Base-by-base conservation (phyloP, 2,797 vertebrate genomes). In the Sebastes umbrosus region DNA sequence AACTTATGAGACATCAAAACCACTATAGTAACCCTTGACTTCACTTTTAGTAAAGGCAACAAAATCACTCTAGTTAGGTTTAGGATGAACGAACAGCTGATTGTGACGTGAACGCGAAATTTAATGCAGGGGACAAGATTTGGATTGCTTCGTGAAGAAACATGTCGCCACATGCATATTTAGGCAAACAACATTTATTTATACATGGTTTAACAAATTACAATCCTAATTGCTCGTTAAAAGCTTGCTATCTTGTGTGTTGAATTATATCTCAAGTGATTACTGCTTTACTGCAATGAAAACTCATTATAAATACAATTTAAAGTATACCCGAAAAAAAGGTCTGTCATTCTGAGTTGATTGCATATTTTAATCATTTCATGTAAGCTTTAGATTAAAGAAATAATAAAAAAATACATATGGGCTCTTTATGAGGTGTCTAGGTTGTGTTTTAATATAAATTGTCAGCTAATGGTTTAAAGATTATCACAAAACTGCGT, bases 281-380 rank as follows among this genome's bases (percentile, higher is more conserved):
- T 80, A 55, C 13, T 18, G 29, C 57, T 59, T 77, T 34, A 52
- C 8, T 25, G 7, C 39, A 43, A 32, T 36, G 22, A 65, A 50
- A 69, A 60, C 34, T 58, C 50, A 32, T 50, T 50, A 50, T 50
- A 50, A 20, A 50, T 50, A 50, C 46, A 50, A 50, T 50, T 50
- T 20, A 50, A 20, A 20, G 8, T 18, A 25, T 22, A 46, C 8
- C 43, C 34, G 24, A 43, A 66, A 34, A 34, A 64, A 12, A 55
- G 4, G 24, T 66, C 64, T 36, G 29, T 67, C 32, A 31, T 12
- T 70, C 25, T 46, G 32, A 59, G 9, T 69, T 55, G 75, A 77
- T 72, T 73, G 39, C 64, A 76, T 36, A 46, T 67, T 79, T 73
- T 43, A 80, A 67, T 77, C 1, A 55, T 70, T 34, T 63, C 10